A percentile compares a stretch with the other conserved stretches of the same genome.
phyloP scores from a whole-genome alignment of 2,113 vertebrate species.

The Equus przewalskii region DNA sequence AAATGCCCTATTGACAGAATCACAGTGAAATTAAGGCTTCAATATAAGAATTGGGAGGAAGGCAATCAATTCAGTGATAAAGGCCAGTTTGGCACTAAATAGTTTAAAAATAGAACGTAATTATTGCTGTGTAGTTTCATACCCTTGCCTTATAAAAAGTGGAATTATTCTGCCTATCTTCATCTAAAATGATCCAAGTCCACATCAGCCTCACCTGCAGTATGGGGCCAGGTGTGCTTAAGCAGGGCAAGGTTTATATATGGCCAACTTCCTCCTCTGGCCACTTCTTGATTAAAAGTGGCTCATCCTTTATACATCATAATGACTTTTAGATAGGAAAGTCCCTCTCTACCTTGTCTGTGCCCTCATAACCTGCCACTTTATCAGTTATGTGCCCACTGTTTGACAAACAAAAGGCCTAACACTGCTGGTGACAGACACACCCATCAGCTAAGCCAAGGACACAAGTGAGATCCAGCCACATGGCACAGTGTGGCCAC shows the following conservation, averaged over 20 bases:
- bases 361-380: neutral
- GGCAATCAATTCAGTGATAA: too few species aligned
- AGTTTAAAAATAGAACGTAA: neutral
- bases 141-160: too few species aligned
- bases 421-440: neutral
- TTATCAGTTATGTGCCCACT: neutral
- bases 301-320: neutral
- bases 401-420: neutral
- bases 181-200: neutral
- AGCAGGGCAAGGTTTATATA: neutral
- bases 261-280: too few species aligned
- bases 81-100: neutral
- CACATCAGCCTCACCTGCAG: neutral
- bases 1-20: neutral
- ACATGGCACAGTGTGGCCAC: neutral
- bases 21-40: neutral
- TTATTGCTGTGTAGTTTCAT: too few species aligned
- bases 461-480: neutral
- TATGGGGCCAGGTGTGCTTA: neutral
- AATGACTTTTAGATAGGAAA: neutral
- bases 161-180: rapidly evolving
- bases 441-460: neutral
- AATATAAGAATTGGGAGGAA: neutral
- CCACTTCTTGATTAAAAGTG: neutral
- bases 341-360: neutral